Evolutionary conservation across 2,888 invertebrate species (phyloP).

Genomic region (Agonum fuliginosum): DNA sequence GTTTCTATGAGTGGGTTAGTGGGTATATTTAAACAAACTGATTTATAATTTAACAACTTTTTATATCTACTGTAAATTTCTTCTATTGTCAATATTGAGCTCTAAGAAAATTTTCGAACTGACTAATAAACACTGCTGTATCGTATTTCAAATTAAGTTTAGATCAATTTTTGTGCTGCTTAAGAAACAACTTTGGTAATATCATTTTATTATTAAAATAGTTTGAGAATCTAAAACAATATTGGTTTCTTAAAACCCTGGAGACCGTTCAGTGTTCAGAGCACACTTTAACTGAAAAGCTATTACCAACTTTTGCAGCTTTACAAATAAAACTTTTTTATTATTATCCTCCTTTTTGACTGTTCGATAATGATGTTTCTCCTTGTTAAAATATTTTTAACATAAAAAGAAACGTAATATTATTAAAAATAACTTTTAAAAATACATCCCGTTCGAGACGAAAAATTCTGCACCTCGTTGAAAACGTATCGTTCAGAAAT

Average conservation of each 20-base stretch:
- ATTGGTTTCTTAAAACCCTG: slow-evolving; percentile 38
- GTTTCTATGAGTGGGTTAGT: no score
- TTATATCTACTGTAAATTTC: no score
- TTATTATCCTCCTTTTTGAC: slow-evolving; percentile 40
- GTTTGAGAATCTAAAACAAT: slow-evolving; percentile 52
- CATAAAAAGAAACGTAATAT: neutral
- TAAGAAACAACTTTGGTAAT: slow-evolving; percentile 47
- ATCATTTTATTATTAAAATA: slow-evolving; percentile 55
- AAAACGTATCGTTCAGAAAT: no score
- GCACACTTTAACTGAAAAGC: slow-evolving; percentile 48
- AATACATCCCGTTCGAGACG: no score
- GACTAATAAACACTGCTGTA: no score
- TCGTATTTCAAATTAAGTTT: neutral
- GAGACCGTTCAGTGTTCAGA: slow-evolving; percentile 41
- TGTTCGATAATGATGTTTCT: slow-evolving; percentile 50
- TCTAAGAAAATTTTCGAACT: no score
- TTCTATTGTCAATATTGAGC: no score
- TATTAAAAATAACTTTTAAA: no score
- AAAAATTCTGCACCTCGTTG: no score
- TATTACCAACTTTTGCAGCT: slow-evolving; percentile 44
- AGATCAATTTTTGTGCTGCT: slow-evolving; percentile 4
- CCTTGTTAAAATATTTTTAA: slow-evolving; percentile 31
- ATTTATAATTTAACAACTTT: no score
- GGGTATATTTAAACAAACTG: no score
- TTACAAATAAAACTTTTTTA: slow-evolving; percentile 50